These are phyloP conservation scores for Xenus cinereus DNA, from an alignment of 2,113 vertebrate species.

Conservation along the genomic window DNA sequence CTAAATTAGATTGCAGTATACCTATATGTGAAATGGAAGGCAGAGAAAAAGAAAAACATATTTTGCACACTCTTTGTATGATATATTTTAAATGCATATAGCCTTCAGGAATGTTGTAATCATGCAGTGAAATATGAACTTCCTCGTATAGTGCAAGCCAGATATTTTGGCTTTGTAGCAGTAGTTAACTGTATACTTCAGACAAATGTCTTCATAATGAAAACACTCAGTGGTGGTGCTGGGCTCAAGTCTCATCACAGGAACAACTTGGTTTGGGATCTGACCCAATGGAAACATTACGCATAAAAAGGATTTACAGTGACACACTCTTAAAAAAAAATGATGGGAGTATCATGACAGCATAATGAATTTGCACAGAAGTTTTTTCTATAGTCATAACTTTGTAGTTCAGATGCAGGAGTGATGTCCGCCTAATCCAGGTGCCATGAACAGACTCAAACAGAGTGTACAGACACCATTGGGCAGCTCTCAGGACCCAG, in stretches of 20 bases:
- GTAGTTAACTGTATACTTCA: neutral
- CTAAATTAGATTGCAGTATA: neutral
- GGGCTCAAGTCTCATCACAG: neutral
- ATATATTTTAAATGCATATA: neutral
- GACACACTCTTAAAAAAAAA: neutral
- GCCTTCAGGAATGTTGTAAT: neutral
- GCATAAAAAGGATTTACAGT: neutral
- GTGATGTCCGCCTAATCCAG: neutral
- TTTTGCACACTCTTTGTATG: neutral
- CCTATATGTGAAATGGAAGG: neutral
- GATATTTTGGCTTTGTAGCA: neutral
- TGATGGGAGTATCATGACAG: neutral
- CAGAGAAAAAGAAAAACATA: neutral
- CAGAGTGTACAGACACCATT: fast-evolving
- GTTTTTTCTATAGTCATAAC: neutral
- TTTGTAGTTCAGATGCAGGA: fast-evolving
- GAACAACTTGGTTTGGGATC: neutral
- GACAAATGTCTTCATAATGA: neutral
- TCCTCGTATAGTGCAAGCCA: neutral
- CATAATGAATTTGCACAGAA: neutral
- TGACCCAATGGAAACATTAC: neutral
- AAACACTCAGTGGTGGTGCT: neutral
- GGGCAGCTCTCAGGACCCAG: neutral
- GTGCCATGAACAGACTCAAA: neutral
- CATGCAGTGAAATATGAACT: neutral